Evolutionary conservation across 1,140 invertebrate genomes (phyloP), one percentile per base, ranked within the genome.

Genomic region (Bombus affinis): DNA sequence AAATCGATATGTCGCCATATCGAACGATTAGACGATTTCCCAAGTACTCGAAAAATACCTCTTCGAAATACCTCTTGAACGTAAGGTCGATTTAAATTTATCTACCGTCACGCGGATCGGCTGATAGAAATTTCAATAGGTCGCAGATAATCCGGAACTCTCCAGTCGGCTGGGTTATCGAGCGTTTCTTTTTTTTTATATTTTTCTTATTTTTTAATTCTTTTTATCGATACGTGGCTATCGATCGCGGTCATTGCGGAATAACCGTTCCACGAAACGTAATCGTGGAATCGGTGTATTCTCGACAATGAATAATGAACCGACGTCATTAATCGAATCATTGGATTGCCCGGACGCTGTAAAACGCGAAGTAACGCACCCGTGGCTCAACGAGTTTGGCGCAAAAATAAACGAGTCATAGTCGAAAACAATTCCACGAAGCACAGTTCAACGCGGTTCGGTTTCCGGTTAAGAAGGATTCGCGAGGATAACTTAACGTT

Each of bases 241-340:
- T 74, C 73, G 73, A 74, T 74, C 73, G 44, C 73, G 42, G 73
- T 6, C 72, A 42, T 77, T 42, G 25, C 75, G 57, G 57, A 53
- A 35, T 35, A 74, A 53, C n/a, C 22, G 73, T 74, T 74, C 73
- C 44, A 25, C 44, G 73, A 77, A 77, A 77, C 57, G 75, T 77
- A 65, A 77, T 77, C 75, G 10, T 9, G 9, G 42, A n/a, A 2
- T 5, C 2, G n/a, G 18, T 47, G n/a, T 39, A 77, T 77, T 62
- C 53, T 39, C 6, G 10, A 15, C 74, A 1, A 25, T 28, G 75
- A n/a, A 62, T 73, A 77, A 77, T 22, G 35, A 39, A 62, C 39
- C 53, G 22, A 37, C 47, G 22, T 59, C 18, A 15, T 37, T 59
- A 76, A 76, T 76, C 74, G 57, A 42, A 39, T 53, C 32, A 53